Evolutionary conservation across 1,140 invertebrate species (phyloP).

Genomic region (Drosophila setifemur): DNA sequence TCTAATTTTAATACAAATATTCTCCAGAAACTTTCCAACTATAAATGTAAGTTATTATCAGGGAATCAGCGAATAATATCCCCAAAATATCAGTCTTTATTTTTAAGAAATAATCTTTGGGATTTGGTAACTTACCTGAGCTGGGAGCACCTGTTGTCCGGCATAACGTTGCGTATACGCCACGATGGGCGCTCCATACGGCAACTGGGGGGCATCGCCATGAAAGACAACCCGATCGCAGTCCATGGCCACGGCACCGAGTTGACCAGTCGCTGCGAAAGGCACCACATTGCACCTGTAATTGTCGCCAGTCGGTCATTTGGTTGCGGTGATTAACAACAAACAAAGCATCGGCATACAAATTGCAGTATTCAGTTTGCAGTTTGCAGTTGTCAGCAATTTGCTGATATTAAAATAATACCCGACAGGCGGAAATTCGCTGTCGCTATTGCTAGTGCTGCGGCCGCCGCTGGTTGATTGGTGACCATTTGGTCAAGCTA

Average conservation of each 20-base stretch:
- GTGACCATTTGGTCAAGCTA: constrained; percentile 3
- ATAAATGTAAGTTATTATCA: too few species aligned
- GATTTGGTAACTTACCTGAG: constrained; percentile 86
- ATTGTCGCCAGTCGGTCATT: constrained; percentile 51
- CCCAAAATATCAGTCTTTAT: too few species aligned
- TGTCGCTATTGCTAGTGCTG: constrained; percentile 11
- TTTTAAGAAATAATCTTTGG: too few species aligned
- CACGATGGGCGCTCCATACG: constrained; percentile 89
- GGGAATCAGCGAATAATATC: too few species aligned
- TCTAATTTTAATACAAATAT: too few species aligned
- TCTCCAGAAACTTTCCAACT: too few species aligned
- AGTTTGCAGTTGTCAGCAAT: constrained; percentile 46
- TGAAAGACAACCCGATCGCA: constrained; percentile 93
- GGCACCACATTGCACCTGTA: constrained; percentile 82
- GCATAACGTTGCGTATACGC: constrained; percentile 89
- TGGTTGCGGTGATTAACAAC: constrained; percentile 44
- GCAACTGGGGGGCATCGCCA: constrained; percentile 88
- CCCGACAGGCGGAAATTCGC: constrained; percentile 35
- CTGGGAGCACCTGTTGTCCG: constrained; percentile 90
- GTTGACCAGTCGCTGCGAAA: constrained; percentile 78
- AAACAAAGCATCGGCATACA: constrained; percentile 32
- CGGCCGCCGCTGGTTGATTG: constrained; percentile 5
- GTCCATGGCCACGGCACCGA: constrained; percentile 85
- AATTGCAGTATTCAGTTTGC: too few species aligned
- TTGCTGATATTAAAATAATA: constrained; percentile 68